These are phyloP conservation scores for Anastrepha ludens DNA, from an alignment of 1,140 invertebrate species.

Conservation along the genomic window DNA sequence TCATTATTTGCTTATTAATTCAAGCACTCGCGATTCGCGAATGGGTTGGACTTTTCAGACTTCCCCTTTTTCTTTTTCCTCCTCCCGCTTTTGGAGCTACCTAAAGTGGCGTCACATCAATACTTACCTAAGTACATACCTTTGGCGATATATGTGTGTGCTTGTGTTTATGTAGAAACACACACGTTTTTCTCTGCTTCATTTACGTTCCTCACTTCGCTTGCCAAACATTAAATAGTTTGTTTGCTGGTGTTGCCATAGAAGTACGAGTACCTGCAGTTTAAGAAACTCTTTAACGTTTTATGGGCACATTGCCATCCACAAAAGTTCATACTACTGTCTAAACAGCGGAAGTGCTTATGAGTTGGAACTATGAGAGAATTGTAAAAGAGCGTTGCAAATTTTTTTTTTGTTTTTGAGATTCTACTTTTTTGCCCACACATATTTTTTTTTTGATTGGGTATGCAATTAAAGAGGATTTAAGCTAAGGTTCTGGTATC, in stretches of 20 bases:
- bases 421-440: no score
- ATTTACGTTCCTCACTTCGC: not conserved
- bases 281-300: not conserved
- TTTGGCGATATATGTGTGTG: no score
- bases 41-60: not conserved
- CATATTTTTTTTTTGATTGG: no score
- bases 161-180: not conserved
- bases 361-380: not conserved
- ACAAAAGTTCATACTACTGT: not conserved
- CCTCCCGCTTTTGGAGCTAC: not conserved
- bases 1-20: constrained; percentile 33
- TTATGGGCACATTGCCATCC: not conserved
- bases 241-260: not conserved
- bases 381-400: not conserved
- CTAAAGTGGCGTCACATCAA: not conserved
- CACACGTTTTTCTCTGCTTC: not conserved
- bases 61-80: not conserved
- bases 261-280: not conserved
- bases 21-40: not conserved
- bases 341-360: not conserved
- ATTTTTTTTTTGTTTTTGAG: no score
- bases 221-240: constrained; percentile 6
- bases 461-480: no score
- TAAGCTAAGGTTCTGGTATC: no score
- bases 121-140: not conserved